Base-by-base conservation (phyloP, 2,888 invertebrate genomes). In the Aphidoletes aphidimyza region DNA sequence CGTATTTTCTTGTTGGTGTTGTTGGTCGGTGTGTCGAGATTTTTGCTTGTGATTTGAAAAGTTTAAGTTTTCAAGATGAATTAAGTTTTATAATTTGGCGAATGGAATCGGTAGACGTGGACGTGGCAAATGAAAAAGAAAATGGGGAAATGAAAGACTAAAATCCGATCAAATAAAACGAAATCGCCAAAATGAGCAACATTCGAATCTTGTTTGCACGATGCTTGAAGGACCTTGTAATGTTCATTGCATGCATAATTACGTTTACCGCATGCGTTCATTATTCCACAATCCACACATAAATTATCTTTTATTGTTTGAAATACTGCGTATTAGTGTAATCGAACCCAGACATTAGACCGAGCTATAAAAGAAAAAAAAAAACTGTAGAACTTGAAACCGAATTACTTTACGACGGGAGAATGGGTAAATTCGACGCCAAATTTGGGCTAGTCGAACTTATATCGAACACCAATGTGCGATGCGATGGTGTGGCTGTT, bases 161-260 rank as follows among this genome's bases (percentile, higher is more conserved):
- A n/a, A n/a, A n/a, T n/a, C n/a, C n/a, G n/a, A n/a, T n/a, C 17
- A 47, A 47, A 47, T 17, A 1, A 54, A 54, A 54, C 2, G 54
- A 3, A 22, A n/a, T n/a, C 6, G 9, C 54, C n/a, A 54, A 54
- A 54, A 54, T 54, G 54, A 54, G 11, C 54, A 54, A 26, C 54
- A 22, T 54, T 9, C 2, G 26, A 54, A 22, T 54, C 54, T 26
- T 3, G 26, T 17, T 30, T 34, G 30, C 17, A 2, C 14, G 69
- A 69, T 69, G 69, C 69, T 69, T 69, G n/a, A 69, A 69, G 22
- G 54, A 69, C 30, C 69, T 69, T 69, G 34, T 69, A 30, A 69
- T 54, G 54, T 54, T 54, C 54, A 54, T 54, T 54, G 54, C 54
- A 54, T 54, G 54, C 26, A 54, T 54, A 54, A 54, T 54, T 54